phyloP scores from a whole-genome alignment of 2,888 invertebrate genomes.

The Cephus runcator region DNA sequence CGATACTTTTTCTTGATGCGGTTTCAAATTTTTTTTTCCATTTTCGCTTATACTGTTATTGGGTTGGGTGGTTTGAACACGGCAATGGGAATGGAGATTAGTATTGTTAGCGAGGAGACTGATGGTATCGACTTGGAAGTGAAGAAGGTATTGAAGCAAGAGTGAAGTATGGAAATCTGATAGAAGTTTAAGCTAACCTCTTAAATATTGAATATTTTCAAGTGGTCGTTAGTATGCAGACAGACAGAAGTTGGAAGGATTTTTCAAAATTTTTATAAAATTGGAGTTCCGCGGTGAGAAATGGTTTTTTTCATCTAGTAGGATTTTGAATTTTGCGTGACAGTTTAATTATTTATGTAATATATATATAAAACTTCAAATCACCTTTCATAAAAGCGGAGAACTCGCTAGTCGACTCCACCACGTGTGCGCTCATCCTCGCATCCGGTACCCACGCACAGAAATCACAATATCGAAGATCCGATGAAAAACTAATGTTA shows the following conservation, averaged over 20 bases:
- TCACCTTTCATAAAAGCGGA: constrained; percentile 58
- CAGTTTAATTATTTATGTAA: background rate
- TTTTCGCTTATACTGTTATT: background rate
- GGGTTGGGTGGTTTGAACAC: background rate
- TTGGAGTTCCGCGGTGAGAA: no score
- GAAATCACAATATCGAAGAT: background rate
- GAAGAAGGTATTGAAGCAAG: background rate
- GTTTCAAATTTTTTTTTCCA: background rate
- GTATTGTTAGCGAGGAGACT: background rate
- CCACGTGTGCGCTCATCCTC: constrained; percentile 55
- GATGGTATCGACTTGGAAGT: background rate
- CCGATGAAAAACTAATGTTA: background rate
- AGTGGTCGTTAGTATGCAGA: background rate
- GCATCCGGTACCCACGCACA: background rate
- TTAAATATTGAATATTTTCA: background rate
- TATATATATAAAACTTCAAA: background rate
- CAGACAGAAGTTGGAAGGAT: background rate
- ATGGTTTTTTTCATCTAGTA: background rate
- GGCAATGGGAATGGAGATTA: background rate
- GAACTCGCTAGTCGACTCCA: constrained; percentile 52
- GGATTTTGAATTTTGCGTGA: background rate
- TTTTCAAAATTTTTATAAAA: background rate
- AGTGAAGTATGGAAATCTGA: background rate
- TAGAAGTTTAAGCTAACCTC: background rate
- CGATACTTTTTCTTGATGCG: background rate